Percentiles rank a stretch among this genome's conserved stretches.
These are phyloP conservation scores for Nomada ruficornis DNA, from an alignment of 2,888 invertebrate genomes.

Conservation along the genomic window DNA sequence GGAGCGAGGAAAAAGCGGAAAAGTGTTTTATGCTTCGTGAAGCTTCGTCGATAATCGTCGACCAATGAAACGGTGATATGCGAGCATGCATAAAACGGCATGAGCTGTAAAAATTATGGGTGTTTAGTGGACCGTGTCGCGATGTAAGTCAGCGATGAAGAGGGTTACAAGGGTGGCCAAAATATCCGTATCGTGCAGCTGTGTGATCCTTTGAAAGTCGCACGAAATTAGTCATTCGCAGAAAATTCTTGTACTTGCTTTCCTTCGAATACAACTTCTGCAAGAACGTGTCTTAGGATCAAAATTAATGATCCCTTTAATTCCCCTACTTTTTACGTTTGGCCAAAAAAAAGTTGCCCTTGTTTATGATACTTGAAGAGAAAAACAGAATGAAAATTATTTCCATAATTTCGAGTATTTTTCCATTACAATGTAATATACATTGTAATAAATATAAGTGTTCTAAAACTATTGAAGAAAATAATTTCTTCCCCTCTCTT, in stretches of 20 bases:
- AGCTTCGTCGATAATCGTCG: constrained; percentile 20
- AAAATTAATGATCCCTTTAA: too few relatives aligned
- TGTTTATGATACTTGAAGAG: too few relatives aligned
- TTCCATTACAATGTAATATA: too few relatives aligned
- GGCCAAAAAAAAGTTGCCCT: too few relatives aligned
- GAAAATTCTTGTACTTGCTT: constrained; percentile 48
- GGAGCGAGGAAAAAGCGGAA: neutral
- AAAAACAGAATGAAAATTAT: too few relatives aligned
- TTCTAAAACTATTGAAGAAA: too few relatives aligned
- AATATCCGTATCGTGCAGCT: constrained; percentile 74
- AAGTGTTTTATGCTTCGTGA: constrained; percentile 9
- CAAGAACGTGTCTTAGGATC: neutral
- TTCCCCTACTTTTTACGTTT: too few relatives aligned
- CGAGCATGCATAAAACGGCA: constrained; percentile 78
- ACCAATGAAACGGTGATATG: constrained; percentile 57
- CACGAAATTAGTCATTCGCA: constrained; percentile 76
- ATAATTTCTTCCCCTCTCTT: too few relatives aligned
- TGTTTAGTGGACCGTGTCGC: constrained; percentile 82
- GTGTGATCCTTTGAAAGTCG: constrained; percentile 71
- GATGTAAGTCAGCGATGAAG: constrained; percentile 68
- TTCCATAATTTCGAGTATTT: too few relatives aligned
- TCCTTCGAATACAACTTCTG: neutral
- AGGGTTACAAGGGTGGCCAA: constrained; percentile 73
- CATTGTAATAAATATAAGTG: too few relatives aligned
- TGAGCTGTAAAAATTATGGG: constrained; percentile 80